Evolutionary conservation across 2,888 invertebrate genomes (phyloP).

Genomic region (Anaspis maculata): DNA sequence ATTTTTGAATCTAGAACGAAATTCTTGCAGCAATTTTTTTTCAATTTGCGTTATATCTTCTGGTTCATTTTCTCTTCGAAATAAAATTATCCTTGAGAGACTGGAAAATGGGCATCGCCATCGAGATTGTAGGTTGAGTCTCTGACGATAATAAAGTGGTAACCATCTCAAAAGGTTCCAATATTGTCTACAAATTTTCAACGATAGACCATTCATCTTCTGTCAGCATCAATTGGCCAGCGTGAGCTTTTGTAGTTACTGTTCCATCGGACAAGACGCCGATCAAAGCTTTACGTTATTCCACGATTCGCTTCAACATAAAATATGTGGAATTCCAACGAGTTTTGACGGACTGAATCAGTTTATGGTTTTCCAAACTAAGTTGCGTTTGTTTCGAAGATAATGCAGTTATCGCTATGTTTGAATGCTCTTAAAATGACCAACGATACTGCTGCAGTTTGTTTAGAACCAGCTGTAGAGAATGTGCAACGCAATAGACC

Average conservation of each 20-base stretch:
- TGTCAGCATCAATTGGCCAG: constrained; percentile 3
- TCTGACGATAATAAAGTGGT: constrained; percentile 4
- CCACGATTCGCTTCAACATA: constrained; percentile 2
- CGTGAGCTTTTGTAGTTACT: constrained; percentile 3
- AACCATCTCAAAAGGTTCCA: constrained; percentile 10
- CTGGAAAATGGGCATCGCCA: constrained; percentile 5
- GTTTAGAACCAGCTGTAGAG: constrained; percentile 20
- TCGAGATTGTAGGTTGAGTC: constrained; percentile 7
- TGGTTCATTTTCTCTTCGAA: constrained; percentile 1
- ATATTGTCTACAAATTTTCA: constrained; percentile 2
- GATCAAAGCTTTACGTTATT: constrained; percentile 5
- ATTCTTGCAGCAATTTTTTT: background rate
- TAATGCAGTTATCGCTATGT: constrained; percentile 13
- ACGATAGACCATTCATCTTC: constrained; percentile 9
- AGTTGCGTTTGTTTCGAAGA: constrained; percentile 7
- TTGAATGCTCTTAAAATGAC: constrained; percentile 15
- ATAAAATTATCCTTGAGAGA: constrained; percentile 7
- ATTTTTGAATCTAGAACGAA: constrained; percentile 1
- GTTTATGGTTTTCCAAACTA: constrained; percentile 9
- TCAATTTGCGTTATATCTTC: background rate
- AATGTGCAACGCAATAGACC: constrained; percentile 22
- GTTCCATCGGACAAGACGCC: constrained; percentile 6
- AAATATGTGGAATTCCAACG: constrained; percentile 14
- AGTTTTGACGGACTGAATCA: constrained; percentile 13
- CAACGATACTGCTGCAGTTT: constrained; percentile 19